Percentiles rank a stretch among this genome's conserved stretches.
phyloP scores from a whole-genome alignment of 2,797 vertebrate genomes.

The Gambusia yucatana region DNA sequence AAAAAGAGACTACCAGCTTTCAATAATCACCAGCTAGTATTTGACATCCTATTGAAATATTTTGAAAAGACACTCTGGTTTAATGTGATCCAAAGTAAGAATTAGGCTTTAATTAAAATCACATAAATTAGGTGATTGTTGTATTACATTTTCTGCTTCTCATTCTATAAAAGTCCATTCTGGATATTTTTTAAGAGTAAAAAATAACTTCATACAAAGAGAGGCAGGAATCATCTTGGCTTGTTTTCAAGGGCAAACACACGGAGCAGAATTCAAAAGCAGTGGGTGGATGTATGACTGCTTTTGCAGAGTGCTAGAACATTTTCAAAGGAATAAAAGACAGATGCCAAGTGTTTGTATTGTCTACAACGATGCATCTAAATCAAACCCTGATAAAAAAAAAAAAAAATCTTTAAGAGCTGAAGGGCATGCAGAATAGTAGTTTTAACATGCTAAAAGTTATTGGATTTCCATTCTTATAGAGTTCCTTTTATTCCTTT shows the following conservation, averaged over 20 bases:
- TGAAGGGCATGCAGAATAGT: neutral
- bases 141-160: neutral
- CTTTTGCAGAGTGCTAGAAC: slow-evolving; percentile 1
- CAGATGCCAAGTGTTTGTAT: neutral
- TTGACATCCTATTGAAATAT: neutral
- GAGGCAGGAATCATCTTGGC: neutral
- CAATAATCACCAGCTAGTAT: neutral
- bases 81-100: neutral
- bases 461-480: neutral
- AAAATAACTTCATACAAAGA: neutral
- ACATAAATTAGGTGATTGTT: neutral
- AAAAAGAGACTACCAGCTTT: neutral
- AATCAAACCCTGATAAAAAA: neutral
- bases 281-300: slow-evolving; percentile 3
- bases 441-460: neutral
- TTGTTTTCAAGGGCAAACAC: slow-evolving; percentile 10
- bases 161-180: neutral
- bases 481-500: neutral
- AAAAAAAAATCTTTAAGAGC: neutral
- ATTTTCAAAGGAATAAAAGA: slow-evolving; percentile 4
- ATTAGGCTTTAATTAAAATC: neutral
- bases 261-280: neutral
- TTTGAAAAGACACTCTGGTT: neutral
- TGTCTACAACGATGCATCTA: slow-evolving; percentile 2
- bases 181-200: neutral